phyloP scores from a whole-genome alignment of 2,113 vertebrate genomes.

The Siphamia tubifer region DNA sequence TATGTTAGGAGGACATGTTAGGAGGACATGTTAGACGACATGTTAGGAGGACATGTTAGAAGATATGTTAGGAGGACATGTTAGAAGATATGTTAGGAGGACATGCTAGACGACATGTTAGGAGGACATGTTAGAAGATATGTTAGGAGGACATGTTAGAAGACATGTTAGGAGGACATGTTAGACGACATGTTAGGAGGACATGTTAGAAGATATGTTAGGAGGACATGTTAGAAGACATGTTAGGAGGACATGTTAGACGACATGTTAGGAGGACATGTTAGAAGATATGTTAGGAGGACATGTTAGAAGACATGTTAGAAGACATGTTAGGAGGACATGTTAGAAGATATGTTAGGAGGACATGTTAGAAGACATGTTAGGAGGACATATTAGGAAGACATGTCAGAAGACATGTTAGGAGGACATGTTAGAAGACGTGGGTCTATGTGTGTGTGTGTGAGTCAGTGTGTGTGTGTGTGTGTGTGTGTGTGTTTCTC shows the following conservation, averaged over 20 bases:
- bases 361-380: no score
- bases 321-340: background rate
- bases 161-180: no score
- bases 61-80: background rate
- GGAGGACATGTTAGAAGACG: background rate
- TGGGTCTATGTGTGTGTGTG: background rate
- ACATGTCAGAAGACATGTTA: background rate
- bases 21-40: background rate
- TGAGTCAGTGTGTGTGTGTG: background rate
- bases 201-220: background rate
- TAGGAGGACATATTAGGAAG: background rate
- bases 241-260: background rate
- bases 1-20: no score
- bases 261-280: no score
- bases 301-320: background rate
- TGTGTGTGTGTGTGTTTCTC: constrained; percentile 10
- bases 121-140: background rate
- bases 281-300: background rate
- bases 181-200: background rate
- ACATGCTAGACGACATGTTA: no score
- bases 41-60: no score
- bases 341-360: background rate
- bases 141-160: background rate
- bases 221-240: no score
- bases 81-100: no score